These are phyloP conservation scores for Molorchus minor DNA, from an alignment of 2,888 invertebrate genomes.

Conservation along the genomic window DNA sequence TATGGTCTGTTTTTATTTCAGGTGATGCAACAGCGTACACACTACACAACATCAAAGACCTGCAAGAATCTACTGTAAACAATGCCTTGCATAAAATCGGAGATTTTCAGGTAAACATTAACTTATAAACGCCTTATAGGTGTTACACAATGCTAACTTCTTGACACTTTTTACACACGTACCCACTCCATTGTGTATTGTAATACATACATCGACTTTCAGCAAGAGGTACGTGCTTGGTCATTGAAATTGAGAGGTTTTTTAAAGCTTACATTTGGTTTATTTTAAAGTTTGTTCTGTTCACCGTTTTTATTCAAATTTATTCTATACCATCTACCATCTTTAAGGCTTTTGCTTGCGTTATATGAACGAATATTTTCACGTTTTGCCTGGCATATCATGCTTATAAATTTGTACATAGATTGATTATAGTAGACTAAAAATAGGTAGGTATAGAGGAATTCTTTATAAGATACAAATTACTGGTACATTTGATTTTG, in stretches of 20 bases:
- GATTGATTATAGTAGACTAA: too few species aligned
- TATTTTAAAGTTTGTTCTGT: too few species aligned
- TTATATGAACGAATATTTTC: too few species aligned
- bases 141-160: slow-evolving; percentile 14
- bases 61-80: slow-evolving; percentile 66
- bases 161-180: slow-evolving; percentile 23
- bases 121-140: neutral
- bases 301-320: too few species aligned
- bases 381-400: too few species aligned
- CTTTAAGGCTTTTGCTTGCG: too few species aligned
- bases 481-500: too few species aligned
- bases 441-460: too few species aligned
- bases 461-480: too few species aligned
- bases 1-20: slow-evolving; percentile 32
- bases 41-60: slow-evolving; percentile 64
- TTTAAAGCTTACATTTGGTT: slow-evolving; percentile 5
- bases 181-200: slow-evolving; percentile 17
- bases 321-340: too few species aligned
- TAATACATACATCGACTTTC: slow-evolving; percentile 20
- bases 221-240: slow-evolving; percentile 28
- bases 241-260: neutral
- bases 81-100: slow-evolving; percentile 71
- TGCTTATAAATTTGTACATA: too few species aligned
- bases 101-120: slow-evolving; percentile 70
- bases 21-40: slow-evolving; percentile 59